Percentiles rank a stretch among this genome's conserved stretches.
These are phyloP conservation scores for Yponomeuta malinellus DNA, from an alignment of 2,888 invertebrate species.

Conservation along the genomic window DNA sequence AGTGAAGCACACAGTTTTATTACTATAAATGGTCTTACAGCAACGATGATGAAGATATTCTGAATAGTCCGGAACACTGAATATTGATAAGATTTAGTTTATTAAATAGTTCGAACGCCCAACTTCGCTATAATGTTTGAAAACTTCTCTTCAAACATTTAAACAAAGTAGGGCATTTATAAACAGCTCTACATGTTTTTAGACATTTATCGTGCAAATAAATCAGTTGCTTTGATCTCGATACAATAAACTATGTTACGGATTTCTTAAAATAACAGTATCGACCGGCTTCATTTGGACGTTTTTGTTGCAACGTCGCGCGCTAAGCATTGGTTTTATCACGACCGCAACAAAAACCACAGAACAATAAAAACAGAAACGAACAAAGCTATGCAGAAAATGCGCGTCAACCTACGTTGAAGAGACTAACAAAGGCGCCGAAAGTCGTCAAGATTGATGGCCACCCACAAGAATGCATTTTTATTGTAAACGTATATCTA, in stretches of 20 bases:
- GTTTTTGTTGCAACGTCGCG: not conserved
- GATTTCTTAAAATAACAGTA: no score
- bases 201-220: no score
- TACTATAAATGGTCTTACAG: constrained; percentile 28
- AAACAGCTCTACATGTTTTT: not conserved
- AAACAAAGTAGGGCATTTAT: not conserved
- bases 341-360: constrained; percentile 14
- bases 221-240: no score
- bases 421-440: constrained; percentile 27
- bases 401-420: constrained; percentile 16
- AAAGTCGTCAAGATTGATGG: constrained; percentile 47
- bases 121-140: not conserved
- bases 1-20: constrained; percentile 45
- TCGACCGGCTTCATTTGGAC: not conserved
- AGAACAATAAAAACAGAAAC: no score
- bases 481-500: constrained; percentile 63
- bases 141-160: not conserved
- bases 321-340: not conserved
- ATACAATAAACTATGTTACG: no score
- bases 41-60: constrained; percentile 28
- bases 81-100: constrained; percentile 10
- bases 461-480: constrained; percentile 61
- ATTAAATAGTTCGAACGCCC: not conserved
- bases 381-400: constrained; percentile 17
- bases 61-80: constrained; percentile 26